phyloP scores from a whole-genome alignment of 2,113 vertebrate genomes.

The Perognathus longimembris region DNA sequence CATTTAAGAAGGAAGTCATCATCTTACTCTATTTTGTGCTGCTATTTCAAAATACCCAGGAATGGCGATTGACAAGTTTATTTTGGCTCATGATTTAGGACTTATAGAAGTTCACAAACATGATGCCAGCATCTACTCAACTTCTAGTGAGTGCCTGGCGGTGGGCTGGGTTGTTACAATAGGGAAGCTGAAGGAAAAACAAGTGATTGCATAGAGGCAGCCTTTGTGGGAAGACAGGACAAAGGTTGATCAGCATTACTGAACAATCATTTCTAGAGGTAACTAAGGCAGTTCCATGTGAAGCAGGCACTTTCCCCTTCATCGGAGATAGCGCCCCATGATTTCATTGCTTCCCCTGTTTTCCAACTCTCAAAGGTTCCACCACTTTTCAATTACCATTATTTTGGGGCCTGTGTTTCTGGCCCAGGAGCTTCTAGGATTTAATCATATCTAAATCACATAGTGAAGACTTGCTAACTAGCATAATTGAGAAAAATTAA shows the following conservation, averaged over 20 bases:
- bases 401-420: background rate
- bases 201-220: background rate
- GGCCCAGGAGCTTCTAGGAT: accelerated
- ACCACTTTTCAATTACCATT: background rate
- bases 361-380: background rate
- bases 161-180: background rate
- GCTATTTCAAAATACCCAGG: background rate
- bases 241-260: background rate
- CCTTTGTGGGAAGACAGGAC: background rate
- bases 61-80: too few species aligned
- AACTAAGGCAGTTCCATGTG: background rate
- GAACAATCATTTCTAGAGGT: background rate
- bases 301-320: too few species aligned
- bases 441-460: background rate
- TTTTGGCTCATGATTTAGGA: background rate
- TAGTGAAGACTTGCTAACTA: background rate
- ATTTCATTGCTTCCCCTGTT: background rate
- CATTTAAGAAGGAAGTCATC: background rate
- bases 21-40: background rate
- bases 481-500: background rate
- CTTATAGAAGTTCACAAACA: background rate
- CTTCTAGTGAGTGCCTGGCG: background rate
- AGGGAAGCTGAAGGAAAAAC: background rate
- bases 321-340: background rate
- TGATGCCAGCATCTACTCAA: background rate